Conservation (phyloP, 2,797 vertebrate species). For the Xenopus petersii region DNA sequence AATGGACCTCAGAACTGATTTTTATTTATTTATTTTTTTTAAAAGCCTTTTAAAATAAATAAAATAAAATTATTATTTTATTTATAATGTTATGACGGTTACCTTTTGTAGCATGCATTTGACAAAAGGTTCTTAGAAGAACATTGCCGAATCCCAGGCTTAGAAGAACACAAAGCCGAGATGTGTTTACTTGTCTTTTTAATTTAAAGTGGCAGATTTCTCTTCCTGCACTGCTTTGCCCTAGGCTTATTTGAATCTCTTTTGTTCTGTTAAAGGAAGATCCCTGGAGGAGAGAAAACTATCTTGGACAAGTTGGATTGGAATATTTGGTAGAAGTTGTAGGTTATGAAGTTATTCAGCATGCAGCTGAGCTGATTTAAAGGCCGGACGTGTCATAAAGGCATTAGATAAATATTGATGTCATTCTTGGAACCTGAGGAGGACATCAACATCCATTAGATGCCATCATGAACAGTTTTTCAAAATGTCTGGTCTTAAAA, state of each 20-base stretch:
- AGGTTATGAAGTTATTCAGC: not conserved
- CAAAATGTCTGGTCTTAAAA: too few species aligned
- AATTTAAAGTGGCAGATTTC: constrained; percentile 43
- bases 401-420: too few species aligned
- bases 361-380: not conserved
- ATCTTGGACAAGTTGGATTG: constrained; percentile 37
- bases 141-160: constrained; percentile 1
- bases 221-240: constrained; percentile 30
- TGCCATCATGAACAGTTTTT: too few species aligned
- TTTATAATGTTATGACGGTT: not conserved
- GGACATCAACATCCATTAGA: too few species aligned
- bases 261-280: constrained; percentile 31
- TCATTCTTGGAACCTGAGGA: too few species aligned
- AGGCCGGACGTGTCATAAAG: too few species aligned
- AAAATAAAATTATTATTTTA: too few species aligned
- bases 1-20: not conserved
- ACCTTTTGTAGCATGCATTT: not conserved
- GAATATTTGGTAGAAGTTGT: not conserved
- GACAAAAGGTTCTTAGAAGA: not conserved
- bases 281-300: constrained; percentile 25
- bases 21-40: too few species aligned
- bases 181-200: constrained; percentile 42
- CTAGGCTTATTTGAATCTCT: constrained; percentile 27
- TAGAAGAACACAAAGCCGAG: constrained; percentile 27
- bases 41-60: too few species aligned